Conservation (phyloP, 2,797 vertebrate species). For the Rhodeus uyekii region DNA sequence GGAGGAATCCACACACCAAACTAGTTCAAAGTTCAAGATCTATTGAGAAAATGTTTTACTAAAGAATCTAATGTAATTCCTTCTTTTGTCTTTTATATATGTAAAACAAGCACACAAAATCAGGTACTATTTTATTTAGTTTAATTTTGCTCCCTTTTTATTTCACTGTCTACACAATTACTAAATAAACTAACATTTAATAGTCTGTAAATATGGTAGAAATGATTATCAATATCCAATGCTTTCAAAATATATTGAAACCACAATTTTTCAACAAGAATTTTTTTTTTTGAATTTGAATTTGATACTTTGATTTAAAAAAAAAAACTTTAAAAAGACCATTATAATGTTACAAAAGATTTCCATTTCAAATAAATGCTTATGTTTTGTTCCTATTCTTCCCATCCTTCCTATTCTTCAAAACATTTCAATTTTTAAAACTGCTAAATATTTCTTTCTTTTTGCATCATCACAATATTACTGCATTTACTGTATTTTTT, state of each 20-base stretch:
- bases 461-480: not conserved
- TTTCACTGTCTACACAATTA: not conserved
- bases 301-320: too few species aligned
- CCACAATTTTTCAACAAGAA: too few species aligned
- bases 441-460: too few species aligned
- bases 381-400: too few species aligned
- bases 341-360: not conserved
- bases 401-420: too few species aligned
- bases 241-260: not conserved
- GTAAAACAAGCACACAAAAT: conserved; percentile 36
- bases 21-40: not conserved
- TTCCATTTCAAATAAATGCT: not conserved
- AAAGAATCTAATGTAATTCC: not conserved
- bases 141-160: not conserved
- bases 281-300: too few species aligned
- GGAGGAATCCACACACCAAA: not conserved
- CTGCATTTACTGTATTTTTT: not conserved
- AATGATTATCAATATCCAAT: not conserved
- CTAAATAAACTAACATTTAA: not conserved
- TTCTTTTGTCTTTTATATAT: conserved; percentile 70
- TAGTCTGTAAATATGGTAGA: not conserved
- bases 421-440: too few species aligned
- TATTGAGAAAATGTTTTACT: not conserved
- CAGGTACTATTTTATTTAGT: not conserved
- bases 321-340: not conserved